phyloP scores from a whole-genome alignment of 2,797 vertebrate genomes.

The Ptychobarbus kaznakovi region DNA sequence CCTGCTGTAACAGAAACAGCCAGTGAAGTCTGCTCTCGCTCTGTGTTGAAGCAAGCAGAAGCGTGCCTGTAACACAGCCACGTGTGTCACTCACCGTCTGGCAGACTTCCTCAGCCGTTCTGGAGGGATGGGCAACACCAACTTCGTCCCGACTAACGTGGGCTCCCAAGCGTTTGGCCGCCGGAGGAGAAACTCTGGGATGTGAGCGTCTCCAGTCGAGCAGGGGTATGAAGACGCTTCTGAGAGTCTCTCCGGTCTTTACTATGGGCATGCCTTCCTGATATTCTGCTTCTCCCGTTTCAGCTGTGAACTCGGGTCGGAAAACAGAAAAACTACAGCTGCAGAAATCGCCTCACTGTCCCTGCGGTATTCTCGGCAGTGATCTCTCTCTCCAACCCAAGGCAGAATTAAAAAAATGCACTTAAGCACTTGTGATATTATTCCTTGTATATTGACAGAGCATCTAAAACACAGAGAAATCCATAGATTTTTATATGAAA shows the following conservation, averaged over 20 bases:
- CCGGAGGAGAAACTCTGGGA: slow-evolving; percentile 84
- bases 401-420: slow-evolving; percentile 52
- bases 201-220: slow-evolving; percentile 66
- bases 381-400: slow-evolving; percentile 70
- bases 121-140: slow-evolving; percentile 88
- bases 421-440: not conserved
- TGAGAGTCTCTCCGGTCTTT: not conserved
- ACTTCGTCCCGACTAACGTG: slow-evolving; percentile 91
- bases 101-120: slow-evolving; percentile 93
- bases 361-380: not conserved
- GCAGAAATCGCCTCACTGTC: not conserved
- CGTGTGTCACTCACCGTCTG: slow-evolving; percentile 92
- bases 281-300: slow-evolving; percentile 19
- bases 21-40: slow-evolving; percentile 10
- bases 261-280: not conserved
- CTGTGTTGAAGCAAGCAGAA: slow-evolving; percentile 86
- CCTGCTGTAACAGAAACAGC: not conserved
- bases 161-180: slow-evolving; percentile 91
- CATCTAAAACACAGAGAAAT: slow-evolving; percentile 44
- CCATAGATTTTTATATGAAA: slow-evolving; percentile 70
- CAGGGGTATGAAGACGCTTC: slow-evolving; percentile 65
- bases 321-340: slow-evolving; percentile 45
- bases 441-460: too few species aligned
- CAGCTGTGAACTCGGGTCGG: slow-evolving; percentile 33
- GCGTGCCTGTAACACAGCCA: slow-evolving; percentile 92